phyloP scores from a whole-genome alignment of 2,797 vertebrate genomes.

The Anomalospiza imberbis region DNA sequence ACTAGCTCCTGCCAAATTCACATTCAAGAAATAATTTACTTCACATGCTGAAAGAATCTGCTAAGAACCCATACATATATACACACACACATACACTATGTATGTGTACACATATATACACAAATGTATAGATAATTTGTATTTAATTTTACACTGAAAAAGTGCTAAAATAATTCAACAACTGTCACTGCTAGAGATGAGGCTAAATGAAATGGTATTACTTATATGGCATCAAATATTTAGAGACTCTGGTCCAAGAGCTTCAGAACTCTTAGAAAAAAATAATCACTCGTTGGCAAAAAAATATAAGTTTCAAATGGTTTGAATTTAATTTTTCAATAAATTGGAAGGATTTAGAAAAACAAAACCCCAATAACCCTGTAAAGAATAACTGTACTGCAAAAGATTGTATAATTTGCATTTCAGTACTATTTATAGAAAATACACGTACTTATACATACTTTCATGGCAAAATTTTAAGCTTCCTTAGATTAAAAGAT shows the following conservation, averaged over 20 bases:
- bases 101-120: neutral
- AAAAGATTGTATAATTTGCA: neutral
- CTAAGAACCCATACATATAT: neutral
- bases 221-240: conserved; percentile 32
- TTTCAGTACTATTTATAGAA: neutral
- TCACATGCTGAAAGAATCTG: conserved; percentile 1
- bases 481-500: neutral
- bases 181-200: neutral
- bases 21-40: conserved; percentile 4
- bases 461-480: neutral
- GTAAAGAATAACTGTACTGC: neutral
- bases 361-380: neutral
- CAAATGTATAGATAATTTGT: neutral
- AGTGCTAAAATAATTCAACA: conserved; percentile 8
- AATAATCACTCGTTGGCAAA: neutral
- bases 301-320: neutral
- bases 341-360: neutral
- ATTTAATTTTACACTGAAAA: conserved; percentile 4
- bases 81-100: neutral
- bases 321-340: neutral
- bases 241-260: neutral
- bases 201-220: neutral
- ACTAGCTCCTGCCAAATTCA: conserved; percentile 10
- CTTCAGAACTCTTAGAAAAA: conserved; percentile 17
- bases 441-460: neutral